Evolutionary conservation across 2,113 vertebrate genomes (phyloP), one percentile per base, ranked within the genome.

Genomic region (Otolemur garnettii): DNA sequence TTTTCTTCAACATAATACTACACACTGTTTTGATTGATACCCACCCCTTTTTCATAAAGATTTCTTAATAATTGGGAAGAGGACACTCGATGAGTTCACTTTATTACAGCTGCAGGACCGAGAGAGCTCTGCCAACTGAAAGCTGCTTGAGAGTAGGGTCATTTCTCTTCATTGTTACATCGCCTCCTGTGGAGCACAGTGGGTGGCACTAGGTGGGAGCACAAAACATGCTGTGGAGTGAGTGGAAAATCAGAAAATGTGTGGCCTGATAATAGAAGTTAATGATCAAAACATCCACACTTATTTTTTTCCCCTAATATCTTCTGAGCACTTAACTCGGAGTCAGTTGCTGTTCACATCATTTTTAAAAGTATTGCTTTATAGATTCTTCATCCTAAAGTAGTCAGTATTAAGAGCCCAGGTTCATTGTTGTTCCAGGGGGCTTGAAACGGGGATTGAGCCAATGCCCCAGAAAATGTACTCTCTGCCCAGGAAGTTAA

Each of bases 1-100:
- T 93, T 87, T 98, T 60, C 12, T 87, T n/a, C 9, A 90, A 89
- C 80, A 80, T 95, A 94, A 90, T 90, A 79, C 66, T 93, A 55
- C 38, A 78, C 21, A 57, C 90, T 24, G 6, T 79, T 95, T 97
- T 92, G 53, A 66, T 75, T 95, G 33, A 88, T 69, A 13, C 14
- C 35, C 15, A 13, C 15, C 14, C 8, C 26, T 18, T 45, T 81
- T 84, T 53, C 28, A 42, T 60, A 50, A 50, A 42, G 69, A 75
- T 78, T 90, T 93, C 35, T 88, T 68, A 71, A 74, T 17, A 8
- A 78, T 85, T 95, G 72, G 30, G 35, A 60, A 6, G 14, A 68
- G 35, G 62, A 42, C 64, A 75, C 33, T 92, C 13, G 0, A 33
- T 85, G 88, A 80, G 18, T 9, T 95, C n/a, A 82, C 11, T 93